phyloP scores from a whole-genome alignment of 2,888 invertebrate genomes.

The Sturmia bella region DNA sequence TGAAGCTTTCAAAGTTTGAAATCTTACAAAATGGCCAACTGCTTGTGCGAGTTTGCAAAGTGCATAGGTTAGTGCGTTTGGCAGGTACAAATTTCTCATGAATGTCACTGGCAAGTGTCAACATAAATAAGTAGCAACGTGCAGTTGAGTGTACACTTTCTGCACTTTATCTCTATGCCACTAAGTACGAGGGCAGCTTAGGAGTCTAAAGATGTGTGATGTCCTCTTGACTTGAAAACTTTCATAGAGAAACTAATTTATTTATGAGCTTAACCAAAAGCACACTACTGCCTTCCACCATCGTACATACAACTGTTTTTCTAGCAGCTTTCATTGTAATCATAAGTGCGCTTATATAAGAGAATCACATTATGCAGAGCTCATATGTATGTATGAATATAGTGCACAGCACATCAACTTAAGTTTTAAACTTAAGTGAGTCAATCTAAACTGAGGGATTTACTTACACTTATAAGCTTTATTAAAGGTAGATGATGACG shows the following conservation, averaged over 20 bases:
- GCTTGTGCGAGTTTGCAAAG: not conserved
- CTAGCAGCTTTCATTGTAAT: not conserved
- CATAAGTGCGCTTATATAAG: constrained; percentile 13
- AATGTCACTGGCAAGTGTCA: constrained; percentile 18
- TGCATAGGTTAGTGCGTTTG: constrained; percentile 6
- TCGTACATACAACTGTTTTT: not conserved
- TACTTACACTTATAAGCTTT: constrained; percentile 24
- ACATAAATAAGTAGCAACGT: constrained; percentile 6
- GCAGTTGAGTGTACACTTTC: constrained; percentile 29
- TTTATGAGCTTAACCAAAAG: too few relatives aligned
- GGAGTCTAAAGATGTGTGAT: too few relatives aligned
- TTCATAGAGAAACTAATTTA: too few relatives aligned
- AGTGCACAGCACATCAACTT: constrained; percentile 64
- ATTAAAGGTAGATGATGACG: constrained; percentile 41
- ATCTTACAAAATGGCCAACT: constrained; percentile 10
- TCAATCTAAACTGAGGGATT: constrained; percentile 60
- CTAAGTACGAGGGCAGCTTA: not conserved
- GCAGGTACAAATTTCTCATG: constrained; percentile 60
- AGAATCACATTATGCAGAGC: constrained; percentile 52
- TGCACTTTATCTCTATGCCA: not conserved
- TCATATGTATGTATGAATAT: constrained; percentile 41
- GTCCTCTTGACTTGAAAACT: too few relatives aligned
- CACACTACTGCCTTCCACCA: too few relatives aligned
- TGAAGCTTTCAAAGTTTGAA: not conserved
- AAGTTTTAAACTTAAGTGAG: constrained; percentile 57